phyloP scores from a whole-genome alignment of 2,888 invertebrate genomes.

The Coelopa pilipes region DNA sequence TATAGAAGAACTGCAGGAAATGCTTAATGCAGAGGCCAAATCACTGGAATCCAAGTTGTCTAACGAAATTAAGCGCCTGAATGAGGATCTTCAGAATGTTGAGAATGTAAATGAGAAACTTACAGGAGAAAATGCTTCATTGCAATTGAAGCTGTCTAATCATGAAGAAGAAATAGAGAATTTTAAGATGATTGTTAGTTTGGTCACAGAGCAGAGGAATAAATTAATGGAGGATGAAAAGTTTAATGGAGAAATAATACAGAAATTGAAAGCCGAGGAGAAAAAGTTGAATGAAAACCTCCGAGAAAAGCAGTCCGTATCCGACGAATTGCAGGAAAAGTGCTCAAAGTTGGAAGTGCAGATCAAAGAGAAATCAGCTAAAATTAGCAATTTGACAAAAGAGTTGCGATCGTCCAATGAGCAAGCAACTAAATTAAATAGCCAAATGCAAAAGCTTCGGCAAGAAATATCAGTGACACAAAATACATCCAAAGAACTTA shows the following conservation, averaged over 20 bases:
- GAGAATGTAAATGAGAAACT: conserved; percentile 48
- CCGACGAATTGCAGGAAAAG: conserved; percentile 34
- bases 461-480: background rate
- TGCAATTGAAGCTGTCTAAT: conserved; percentile 40
- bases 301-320: conserved; percentile 22
- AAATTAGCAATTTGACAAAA: conserved; percentile 34
- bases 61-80: conserved; percentile 46
- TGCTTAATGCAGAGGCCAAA: conserved; percentile 41
- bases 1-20: conserved; percentile 42
- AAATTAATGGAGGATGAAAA: conserved; percentile 35
- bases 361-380: conserved; percentile 33
- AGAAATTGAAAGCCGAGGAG: conserved; percentile 37
- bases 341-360: conserved; percentile 33
- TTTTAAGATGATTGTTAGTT: conserved; percentile 23
- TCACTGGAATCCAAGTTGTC: conserved; percentile 40
- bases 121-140: conserved; percentile 41
- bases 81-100: conserved; percentile 45
- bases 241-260: conserved; percentile 30
- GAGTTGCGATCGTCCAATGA: conserved; percentile 26
- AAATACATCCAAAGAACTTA: conserved; percentile 28
- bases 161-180: conserved; percentile 36
- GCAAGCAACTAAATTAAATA: conserved; percentile 24
- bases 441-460: conserved; percentile 29
- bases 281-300: conserved; percentile 25
- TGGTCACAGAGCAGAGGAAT: conserved; percentile 35